Evolutionary conservation across 2,888 invertebrate genomes (phyloP), one percentile per base, ranked within the genome.

Genomic region (Pollenia angustigena): DNA sequence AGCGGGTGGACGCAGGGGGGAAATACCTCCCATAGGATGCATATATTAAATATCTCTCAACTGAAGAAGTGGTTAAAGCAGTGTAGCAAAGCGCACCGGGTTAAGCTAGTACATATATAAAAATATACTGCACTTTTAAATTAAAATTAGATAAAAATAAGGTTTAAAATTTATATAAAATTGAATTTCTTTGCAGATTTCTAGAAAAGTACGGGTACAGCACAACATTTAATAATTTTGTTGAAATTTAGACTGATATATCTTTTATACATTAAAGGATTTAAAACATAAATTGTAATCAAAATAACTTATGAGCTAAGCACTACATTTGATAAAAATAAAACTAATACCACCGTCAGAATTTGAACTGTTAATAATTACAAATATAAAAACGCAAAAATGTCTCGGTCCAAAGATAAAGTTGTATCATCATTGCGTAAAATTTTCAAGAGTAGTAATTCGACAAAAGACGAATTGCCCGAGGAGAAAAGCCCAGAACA

Each of bases 401-500:
- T 87, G 84, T 96, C 96, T 89, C 95, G 96, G 89, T 96, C 97
- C 48, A 96, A 96, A 93, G 97, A 97, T 92, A 97, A 97, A 94
- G 96, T 97, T 87, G 96, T 97, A 44, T 96, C 97, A 42, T 97
- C 96, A 72, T 96, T 97, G 93, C 95, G 96, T 89, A 96, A 96
- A 94, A 94, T 97, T 89, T 97, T 97, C 93, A 95, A 96, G 89
- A 95, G 96, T 66, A 95, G 60, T 83, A 92, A 88, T 91, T 96
- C 54, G 42, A 74, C 69, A 52, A 86, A 86, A 58, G 84, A 91
- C 86, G 87, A 81, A 72, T 72, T 32, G 95, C 60, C 76, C 95
- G 90, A 75, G 89, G 96, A 18, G 95, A 96, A 84, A 66, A 78
- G 74, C 62, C 72, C 87, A 44, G 88, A 88, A 88, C 89, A 89